Conservation (phyloP, 2,113 vertebrate species). For the Notiomystis cincta region DNA sequence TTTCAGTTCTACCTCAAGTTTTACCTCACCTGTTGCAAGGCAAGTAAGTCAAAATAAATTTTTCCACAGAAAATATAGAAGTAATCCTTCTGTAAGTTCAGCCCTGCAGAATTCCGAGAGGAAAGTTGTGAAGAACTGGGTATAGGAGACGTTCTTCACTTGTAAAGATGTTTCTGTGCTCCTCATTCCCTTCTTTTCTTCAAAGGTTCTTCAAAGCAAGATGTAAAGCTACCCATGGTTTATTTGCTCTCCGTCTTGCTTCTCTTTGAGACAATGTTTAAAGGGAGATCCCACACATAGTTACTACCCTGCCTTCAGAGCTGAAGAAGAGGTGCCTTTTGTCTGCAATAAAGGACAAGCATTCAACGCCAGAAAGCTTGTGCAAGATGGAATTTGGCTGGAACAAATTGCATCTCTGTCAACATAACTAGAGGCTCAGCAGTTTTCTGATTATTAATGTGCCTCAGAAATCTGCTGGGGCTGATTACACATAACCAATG, state of each 20-base stretch:
- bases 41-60: neutral
- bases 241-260: neutral
- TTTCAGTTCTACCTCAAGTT: neutral
- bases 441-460: conserved; percentile 64
- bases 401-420: conserved; percentile 36
- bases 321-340: conserved; percentile 6
- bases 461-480: conserved; percentile 51
- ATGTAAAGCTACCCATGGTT: neutral
- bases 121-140: neutral
- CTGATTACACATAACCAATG: conserved; percentile 7
- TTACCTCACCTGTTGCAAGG: neutral
- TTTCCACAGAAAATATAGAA: neutral
- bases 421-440: conserved; percentile 15
- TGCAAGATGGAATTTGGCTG: conserved; percentile 17
- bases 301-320: neutral
- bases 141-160: neutral
- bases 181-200: neutral
- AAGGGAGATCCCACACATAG: neutral
- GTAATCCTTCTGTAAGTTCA: neutral
- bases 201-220: neutral
- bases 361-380: neutral
- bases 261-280: neutral
- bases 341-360: conserved; percentile 3
- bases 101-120: neutral
- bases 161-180: neutral